Base-by-base conservation (phyloP, 2,888 invertebrate species). In the Heliconius aoede region DNA sequence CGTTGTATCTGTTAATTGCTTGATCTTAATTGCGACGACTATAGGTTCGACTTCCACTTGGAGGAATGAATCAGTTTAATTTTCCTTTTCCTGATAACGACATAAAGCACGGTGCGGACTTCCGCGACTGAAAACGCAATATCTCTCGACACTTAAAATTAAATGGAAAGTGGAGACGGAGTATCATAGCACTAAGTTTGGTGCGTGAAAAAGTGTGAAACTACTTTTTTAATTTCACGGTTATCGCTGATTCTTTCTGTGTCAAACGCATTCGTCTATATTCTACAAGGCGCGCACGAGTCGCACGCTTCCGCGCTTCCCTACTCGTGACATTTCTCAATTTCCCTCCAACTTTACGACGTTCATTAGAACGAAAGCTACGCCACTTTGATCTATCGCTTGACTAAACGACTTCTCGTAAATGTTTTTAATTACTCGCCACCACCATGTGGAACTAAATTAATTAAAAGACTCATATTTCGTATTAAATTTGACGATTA, bases 361-460 rank as follows among this genome's bases (percentile, higher is more conserved):
- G 78, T 78, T 83, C 83, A 82, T 84, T 84, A 84, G 80, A 74
- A 78, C 76, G 78, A 80, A 75, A 81, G 76, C 77, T 68, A 76
- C 67, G 77, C 62, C 78, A 69, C 83, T 84, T 84, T 84, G 83
- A 84, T 84, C 81, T 83, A 83, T 78, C 55, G 77, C 46, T 58
- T 78, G 76, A 69, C 77, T 78, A 76, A 78, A 77, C 80, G 78
- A 72, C 68, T 73, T 71, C 73, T 81, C 80, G 79, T 80, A 79
- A 78, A 79, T 73, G 68, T 68, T 71, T 79, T 81, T 83, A 80
- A 82, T 83, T 81, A 83, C 79, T 71, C 26, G 67, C 71, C 65
- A 62, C 72, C 76, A 40, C 67, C 21, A 72, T 2, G 71, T 77
- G 75, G 60, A 77, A 67, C 71, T 76, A 58, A 76, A 76, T 77